A percentile compares a stretch with the other conserved stretches of the same genome.
phyloP scores from a whole-genome alignment of 2,888 invertebrate species.

The Watsonalla binaria region DNA sequence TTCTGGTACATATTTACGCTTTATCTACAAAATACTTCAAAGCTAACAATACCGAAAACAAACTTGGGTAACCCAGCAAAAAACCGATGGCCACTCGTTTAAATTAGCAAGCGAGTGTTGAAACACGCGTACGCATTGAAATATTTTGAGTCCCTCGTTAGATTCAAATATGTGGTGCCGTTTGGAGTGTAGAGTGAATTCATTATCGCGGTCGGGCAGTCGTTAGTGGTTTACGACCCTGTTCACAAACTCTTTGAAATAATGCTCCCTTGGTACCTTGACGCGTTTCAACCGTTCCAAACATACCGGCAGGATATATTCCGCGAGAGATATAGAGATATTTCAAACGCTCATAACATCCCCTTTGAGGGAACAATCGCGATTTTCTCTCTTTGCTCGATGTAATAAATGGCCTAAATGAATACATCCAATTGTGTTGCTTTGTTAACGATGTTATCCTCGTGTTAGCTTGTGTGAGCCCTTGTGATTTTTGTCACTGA shows the following conservation, averaged over 20 bases:
- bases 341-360: constrained; percentile 27
- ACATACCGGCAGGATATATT: constrained; percentile 25
- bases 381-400: constrained; percentile 9
- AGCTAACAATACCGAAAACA: neutral
- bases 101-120: neutral
- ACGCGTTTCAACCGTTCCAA: constrained; percentile 30
- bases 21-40: neutral
- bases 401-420: constrained; percentile 15
- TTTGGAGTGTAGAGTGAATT: constrained; percentile 62
- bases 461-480: neutral
- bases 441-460: neutral
- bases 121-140: constrained; percentile 19
- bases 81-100: neutral
- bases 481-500: neutral
- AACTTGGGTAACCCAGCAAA: neutral
- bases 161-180: constrained; percentile 46
- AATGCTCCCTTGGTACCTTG: constrained; percentile 58
- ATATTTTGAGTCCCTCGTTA: constrained; percentile 38
- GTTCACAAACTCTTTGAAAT: constrained; percentile 68
- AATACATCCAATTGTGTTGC: constrained; percentile 2
- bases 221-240: constrained; percentile 69
- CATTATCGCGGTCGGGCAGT: constrained; percentile 68
- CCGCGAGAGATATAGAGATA: constrained; percentile 33
- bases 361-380: constrained; percentile 19
- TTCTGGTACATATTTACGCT: too few relatives aligned